Conservation (phyloP, 2,113 vertebrate genomes). For the Vireo altiloquus region DNA sequence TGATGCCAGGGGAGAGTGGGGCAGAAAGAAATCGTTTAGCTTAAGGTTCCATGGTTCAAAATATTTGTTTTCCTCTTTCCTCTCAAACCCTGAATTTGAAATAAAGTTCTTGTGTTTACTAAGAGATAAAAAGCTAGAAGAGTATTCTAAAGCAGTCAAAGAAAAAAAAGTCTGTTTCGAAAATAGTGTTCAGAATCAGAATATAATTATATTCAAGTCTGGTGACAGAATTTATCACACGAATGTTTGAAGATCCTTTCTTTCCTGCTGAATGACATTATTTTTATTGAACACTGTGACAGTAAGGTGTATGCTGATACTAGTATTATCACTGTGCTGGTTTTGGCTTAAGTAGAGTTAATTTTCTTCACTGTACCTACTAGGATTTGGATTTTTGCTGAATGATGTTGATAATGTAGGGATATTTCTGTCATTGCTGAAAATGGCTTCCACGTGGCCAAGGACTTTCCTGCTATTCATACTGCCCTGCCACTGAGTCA, state of each 20-base stretch:
- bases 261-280: not conserved
- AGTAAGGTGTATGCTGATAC: not conserved
- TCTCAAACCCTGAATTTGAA: not conserved
- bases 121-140: not conserved
- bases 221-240: not conserved
- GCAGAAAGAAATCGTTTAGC: not conserved
- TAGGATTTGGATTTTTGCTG: not conserved
- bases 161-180: too few species aligned
- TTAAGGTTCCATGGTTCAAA: not conserved
- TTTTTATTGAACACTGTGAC: not conserved
- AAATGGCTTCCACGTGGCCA: not conserved
- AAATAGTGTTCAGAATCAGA: not conserved
- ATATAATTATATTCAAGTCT: not conserved
- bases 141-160: not conserved
- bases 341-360: not conserved
- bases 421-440: not conserved
- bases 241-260: not conserved
- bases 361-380: not conserved
- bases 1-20: rapidly evolving
- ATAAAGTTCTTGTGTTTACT: not conserved
- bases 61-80: not conserved
- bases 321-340: not conserved
- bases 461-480: not conserved
- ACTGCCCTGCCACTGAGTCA: not conserved
- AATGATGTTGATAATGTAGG: not conserved